Conservation (phyloP, 2,888 invertebrate species). For the Hirudinaria manillensis region DNA sequence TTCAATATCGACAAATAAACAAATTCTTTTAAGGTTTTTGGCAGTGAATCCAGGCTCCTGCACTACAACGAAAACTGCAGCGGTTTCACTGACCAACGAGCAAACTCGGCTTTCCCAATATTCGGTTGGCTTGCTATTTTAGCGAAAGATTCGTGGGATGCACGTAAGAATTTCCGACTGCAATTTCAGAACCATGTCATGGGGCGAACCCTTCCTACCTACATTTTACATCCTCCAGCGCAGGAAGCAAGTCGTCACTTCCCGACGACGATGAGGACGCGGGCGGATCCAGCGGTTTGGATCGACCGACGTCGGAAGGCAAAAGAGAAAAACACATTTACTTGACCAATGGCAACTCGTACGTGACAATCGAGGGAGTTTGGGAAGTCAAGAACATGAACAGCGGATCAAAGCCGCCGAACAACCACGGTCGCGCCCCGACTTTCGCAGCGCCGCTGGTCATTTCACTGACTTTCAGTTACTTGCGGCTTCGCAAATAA, state of each 20-base stretch:
- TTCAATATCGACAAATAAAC: too few relatives aligned
- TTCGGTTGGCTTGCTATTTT: too few relatives aligned
- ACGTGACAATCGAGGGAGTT: conserved; percentile 5
- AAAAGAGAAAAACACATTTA: conserved; percentile 11
- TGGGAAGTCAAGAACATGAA: conserved; percentile 4
- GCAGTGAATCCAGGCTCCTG: too few relatives aligned
- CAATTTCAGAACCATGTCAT: neutral
- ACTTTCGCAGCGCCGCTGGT: neutral
- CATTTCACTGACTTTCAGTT: too few relatives aligned
- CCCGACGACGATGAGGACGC: conserved; percentile 5
- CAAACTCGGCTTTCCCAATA: too few relatives aligned
- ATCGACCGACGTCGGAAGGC: neutral
- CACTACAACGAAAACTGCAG: too few relatives aligned
- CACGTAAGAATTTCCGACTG: too few relatives aligned
- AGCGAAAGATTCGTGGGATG: too few relatives aligned
- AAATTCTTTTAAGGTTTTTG: too few relatives aligned
- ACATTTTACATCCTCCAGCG: neutral
- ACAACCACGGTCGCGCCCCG: neutral
- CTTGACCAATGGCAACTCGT: neutral
- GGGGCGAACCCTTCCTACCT: neutral
- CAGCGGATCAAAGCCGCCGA: neutral
- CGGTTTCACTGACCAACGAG: too few relatives aligned
- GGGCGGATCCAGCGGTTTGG: neutral
- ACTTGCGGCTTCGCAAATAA: too few relatives aligned
- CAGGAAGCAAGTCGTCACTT: too few relatives aligned